phyloP scores from a whole-genome alignment of 2,113 vertebrate genomes.

The Sitta europaea region DNA sequence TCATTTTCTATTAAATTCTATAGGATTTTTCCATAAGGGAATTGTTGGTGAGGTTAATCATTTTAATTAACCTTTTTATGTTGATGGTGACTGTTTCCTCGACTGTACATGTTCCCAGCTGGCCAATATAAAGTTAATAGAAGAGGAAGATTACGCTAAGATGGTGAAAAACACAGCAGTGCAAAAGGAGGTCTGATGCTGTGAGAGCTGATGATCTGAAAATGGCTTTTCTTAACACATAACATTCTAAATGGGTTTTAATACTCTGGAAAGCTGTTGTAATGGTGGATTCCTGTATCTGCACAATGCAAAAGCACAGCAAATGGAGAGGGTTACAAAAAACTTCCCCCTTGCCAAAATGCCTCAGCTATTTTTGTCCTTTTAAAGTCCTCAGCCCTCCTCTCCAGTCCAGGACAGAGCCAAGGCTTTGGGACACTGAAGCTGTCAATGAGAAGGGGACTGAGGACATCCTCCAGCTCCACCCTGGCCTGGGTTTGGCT shows the following conservation, averaged over 20 bases:
- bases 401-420: background rate
- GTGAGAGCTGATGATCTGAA: conserved; percentile 16
- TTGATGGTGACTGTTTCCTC: conserved; percentile 54
- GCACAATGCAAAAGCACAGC: background rate
- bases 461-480: background rate
- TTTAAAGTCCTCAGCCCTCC: background rate
- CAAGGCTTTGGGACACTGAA: background rate
- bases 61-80: conserved; percentile 69
- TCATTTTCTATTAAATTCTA: conserved; percentile 48
- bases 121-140: conserved; percentile 53
- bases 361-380: background rate
- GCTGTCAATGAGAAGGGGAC: background rate
- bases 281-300: background rate
- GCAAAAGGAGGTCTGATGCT: background rate
- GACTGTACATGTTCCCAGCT: conserved; percentile 47
- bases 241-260: conserved; percentile 5
- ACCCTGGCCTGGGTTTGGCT: background rate
- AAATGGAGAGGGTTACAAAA: background rate
- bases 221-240: conserved; percentile 8
- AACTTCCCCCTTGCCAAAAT: background rate
- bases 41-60: conserved; percentile 58
- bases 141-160: conserved; percentile 33
- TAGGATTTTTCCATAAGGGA: conserved; percentile 49
- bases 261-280: background rate
- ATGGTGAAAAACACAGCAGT: background rate